A percentile compares a stretch with the other conserved stretches of the same genome.
These are phyloP conservation scores for Holocentrus rufus DNA, from an alignment of 2,797 vertebrate species.

Conservation along the genomic window DNA sequence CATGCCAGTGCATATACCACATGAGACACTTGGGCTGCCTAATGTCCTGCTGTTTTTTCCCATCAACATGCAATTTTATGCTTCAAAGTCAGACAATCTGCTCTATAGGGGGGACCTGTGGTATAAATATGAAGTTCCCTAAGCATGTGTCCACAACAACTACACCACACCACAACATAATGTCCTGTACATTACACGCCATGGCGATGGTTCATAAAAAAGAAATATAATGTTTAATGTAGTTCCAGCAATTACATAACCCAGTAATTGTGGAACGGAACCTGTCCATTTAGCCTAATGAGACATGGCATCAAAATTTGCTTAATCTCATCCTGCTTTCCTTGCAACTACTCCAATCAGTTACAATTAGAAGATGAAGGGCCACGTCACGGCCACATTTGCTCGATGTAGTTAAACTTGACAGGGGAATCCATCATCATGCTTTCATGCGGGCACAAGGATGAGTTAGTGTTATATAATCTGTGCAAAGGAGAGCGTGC, in stretches of 20 bases:
- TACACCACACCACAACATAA: too few species aligned
- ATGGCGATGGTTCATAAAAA: too few species aligned
- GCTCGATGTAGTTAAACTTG: neutral
- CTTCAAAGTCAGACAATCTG: too few species aligned
- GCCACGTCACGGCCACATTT: neutral
- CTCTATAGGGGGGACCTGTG: too few species aligned
- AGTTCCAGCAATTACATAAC: neutral
- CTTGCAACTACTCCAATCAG: neutral
- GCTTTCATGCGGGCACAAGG: neutral
- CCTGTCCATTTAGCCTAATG: neutral
- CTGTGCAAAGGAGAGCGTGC: neutral
- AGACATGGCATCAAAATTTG: neutral
- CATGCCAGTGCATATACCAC: too few species aligned
- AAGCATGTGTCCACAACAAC: too few species aligned
- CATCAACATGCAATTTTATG: too few species aligned
- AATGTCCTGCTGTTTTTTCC: too few species aligned
- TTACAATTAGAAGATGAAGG: neutral
- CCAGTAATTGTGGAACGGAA: neutral
- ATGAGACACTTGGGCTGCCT: too few species aligned
- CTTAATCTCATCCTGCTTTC: neutral
- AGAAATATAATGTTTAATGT: too few species aligned
- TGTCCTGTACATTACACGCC: too few species aligned
- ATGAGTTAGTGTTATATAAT: slow-evolving; percentile 1
- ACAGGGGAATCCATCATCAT: neutral
- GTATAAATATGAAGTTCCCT: too few species aligned